Conservation (phyloP, 2,113 vertebrate genomes). For the Ophthalmolycus amberensis region DNA sequence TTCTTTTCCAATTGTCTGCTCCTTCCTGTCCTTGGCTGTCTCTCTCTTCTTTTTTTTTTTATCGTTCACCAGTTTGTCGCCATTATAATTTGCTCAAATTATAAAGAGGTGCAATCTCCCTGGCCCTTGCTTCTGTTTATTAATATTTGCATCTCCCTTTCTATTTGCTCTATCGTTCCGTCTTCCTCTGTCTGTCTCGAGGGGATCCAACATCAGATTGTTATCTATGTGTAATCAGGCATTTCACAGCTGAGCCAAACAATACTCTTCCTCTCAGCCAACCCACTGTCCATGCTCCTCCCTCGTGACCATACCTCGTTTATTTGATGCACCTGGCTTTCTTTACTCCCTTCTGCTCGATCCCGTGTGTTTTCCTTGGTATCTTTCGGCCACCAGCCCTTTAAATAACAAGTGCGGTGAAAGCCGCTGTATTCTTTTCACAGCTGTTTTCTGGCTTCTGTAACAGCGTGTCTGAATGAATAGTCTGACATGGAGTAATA, state of each 20-base stretch:
- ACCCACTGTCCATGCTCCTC: conserved; percentile 12
- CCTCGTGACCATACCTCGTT: conserved; percentile 45
- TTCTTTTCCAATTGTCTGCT: background rate
- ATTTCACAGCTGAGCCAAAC: conserved; percentile 64
- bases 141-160: conserved; percentile 35
- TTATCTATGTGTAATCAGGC: conserved; percentile 79
- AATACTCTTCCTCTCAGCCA: conserved; percentile 47
- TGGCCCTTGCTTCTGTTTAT: conserved; percentile 29
- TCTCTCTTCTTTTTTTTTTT: background rate
- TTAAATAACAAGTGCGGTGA: conserved; percentile 1
- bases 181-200: conserved; percentile 40
- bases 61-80: conserved; percentile 5
- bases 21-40: conserved; percentile 6
- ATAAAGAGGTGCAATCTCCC: conserved; percentile 37
- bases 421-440: conserved; percentile 19
- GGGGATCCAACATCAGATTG: conserved; percentile 60
- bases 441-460: conserved; percentile 24
- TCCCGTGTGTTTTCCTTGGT: conserved; percentile 2
- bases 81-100: conserved; percentile 16
- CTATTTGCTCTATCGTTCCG: conserved; percentile 13
- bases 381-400: background rate
- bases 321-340: conserved; percentile 39
- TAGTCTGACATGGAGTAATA: conserved; percentile 15
- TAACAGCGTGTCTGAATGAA: conserved; percentile 12
- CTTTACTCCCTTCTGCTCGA: conserved; percentile 18